Conservation (phyloP, 2,888 invertebrate species). For the Drosophila gaucha region DNA sequence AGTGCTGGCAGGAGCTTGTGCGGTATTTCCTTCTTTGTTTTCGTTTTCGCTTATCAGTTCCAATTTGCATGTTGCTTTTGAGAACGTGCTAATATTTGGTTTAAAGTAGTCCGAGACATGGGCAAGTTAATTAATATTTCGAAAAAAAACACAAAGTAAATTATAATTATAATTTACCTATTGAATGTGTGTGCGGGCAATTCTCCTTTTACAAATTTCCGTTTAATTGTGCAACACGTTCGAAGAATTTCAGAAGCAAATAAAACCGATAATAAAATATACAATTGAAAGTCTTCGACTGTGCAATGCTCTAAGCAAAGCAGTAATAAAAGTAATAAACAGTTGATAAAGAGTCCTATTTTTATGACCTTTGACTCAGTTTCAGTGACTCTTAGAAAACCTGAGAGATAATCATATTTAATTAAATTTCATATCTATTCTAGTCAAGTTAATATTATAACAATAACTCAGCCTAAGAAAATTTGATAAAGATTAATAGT, state of each 20-base stretch:
- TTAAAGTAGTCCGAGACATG: conserved; percentile 12
- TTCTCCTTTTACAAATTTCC: conserved; percentile 29
- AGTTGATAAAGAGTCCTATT: not conserved
- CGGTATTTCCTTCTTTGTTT: conserved; percentile 29
- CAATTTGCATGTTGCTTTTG: conserved; percentile 43
- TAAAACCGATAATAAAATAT: not conserved
- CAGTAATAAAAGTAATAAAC: not conserved
- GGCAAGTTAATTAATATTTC: conserved; percentile 37
- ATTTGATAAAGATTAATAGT: too few relatives aligned
- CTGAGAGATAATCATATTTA: too few relatives aligned
- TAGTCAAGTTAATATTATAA: too few relatives aligned
- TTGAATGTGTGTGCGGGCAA: not conserved
- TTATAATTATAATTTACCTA: conserved; percentile 1
- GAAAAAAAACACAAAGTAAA: not conserved
- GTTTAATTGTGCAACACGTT: conserved; percentile 31
- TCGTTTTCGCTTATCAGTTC: conserved; percentile 44
- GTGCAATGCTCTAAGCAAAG: too few relatives aligned
- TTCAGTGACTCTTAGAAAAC: too few relatives aligned
- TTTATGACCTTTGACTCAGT: not conserved
- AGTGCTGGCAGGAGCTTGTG: not conserved
- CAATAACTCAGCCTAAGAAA: too few relatives aligned
- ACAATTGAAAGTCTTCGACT: not conserved
- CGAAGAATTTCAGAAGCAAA: conserved; percentile 3
- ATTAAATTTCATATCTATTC: too few relatives aligned
- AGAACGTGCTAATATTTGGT: conserved; percentile 48